Evolutionary conservation across 2,888 invertebrate genomes (phyloP), one percentile per base, ranked within the genome.

Genomic region (Agonopterix alstromeriana): DNA sequence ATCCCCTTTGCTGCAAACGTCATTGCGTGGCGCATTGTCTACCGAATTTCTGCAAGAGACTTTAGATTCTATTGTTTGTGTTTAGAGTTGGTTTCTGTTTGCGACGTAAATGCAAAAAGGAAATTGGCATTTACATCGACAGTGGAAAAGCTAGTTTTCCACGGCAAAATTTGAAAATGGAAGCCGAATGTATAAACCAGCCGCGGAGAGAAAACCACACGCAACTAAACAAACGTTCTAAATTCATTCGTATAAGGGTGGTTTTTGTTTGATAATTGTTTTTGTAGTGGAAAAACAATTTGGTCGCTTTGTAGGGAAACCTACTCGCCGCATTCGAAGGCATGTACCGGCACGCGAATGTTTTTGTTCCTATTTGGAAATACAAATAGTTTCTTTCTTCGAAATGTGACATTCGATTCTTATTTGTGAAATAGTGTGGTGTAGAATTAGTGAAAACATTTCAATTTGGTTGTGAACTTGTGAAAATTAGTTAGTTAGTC

Each of bases 1-100:
- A 45, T 79, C 77, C 63, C 75, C 65, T 63, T 74, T 67, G 60
- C 56, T 78, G 70, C 77, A 84, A 87, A 86, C 88, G 86, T 86
- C 86, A 87, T 79, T 80, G 86, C 84, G 82, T 82, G 78, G 85
- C 85, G 86, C 87, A 84, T 84, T 85, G 87, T 86, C 84, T 82
- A 70, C 67, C 40, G 51, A 53, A 40, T 47, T 49, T 50, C 44
- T 43, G 41, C 55, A 61, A 60, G 53, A 52, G 40, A 74, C 70
- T 68, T 61, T 69, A 53, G 55, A 61, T 67, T 62, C 54, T 77
- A 67, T 56, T 4, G 48, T 42, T 0, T 14, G 0, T 2, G 0
- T 2, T 14, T 73, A 77, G 63, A 65, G 70, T 69, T 53, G 58
- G 63, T 65, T 67, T 73, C 11, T 55, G 52, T 60, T 45, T 53